These are phyloP conservation scores for Nymphalis c-album DNA, from an alignment of 2,888 invertebrate species.

Conservation along the genomic window DNA sequence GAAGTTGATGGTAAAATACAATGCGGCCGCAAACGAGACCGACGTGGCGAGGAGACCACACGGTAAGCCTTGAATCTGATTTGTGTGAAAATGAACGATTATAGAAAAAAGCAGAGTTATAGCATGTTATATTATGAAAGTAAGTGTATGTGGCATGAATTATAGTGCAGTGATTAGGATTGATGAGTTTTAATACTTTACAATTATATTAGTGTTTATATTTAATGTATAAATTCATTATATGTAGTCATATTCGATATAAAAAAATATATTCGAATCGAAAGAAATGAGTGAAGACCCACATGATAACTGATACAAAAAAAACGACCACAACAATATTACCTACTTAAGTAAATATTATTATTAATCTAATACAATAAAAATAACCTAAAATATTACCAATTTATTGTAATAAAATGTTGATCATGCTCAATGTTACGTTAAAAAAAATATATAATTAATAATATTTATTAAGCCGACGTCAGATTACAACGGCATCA, in stretches of 20 bases:
- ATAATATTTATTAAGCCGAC: too few relatives aligned
- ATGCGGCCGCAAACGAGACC: slow-evolving; percentile 82
- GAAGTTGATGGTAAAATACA: slow-evolving; percentile 85
- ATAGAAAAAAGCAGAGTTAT: neutral
- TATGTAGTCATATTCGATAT: too few relatives aligned
- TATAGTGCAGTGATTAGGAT: too few relatives aligned
- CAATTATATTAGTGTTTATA: too few relatives aligned
- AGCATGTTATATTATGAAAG: too few relatives aligned
- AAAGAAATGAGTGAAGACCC: slow-evolving; percentile 75
- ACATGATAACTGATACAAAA: slow-evolving; percentile 46
- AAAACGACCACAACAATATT: slow-evolving; percentile 52
- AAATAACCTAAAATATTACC: slow-evolving; percentile 26
- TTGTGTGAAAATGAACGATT: slow-evolving; percentile 13
- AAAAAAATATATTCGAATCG: neutral
- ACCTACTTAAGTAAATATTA: slow-evolving; percentile 24
- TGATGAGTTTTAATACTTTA: too few relatives aligned
- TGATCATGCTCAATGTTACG: slow-evolving; percentile 39
- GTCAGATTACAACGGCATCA: too few relatives aligned
- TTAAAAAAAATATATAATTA: neutral
- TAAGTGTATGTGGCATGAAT: too few relatives aligned
- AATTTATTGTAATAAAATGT: slow-evolving; percentile 18
- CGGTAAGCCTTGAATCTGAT: slow-evolving; percentile 67
- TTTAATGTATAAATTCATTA: too few relatives aligned
- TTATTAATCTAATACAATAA: slow-evolving; percentile 39
- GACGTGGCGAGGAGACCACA: slow-evolving; percentile 68